These are phyloP conservation scores for Amaurobius ferox DNA, from an alignment of 2,888 invertebrate species.

Conservation along the genomic window DNA sequence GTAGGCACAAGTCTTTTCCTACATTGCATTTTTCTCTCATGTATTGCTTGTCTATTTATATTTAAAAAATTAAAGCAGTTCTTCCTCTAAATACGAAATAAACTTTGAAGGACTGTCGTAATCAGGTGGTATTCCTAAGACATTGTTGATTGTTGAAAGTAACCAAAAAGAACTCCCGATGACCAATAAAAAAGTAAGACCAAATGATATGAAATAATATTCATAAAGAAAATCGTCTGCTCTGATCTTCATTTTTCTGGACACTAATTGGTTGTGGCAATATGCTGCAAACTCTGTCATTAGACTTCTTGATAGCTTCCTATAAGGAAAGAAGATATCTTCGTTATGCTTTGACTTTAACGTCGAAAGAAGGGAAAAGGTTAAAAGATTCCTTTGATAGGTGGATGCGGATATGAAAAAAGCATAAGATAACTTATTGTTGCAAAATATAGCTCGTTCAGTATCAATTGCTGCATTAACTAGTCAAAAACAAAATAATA, in stretches of 20 bases:
- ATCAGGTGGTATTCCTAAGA: too few species aligned
- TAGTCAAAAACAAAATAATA: too few species aligned
- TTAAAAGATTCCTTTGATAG: conserved; percentile 1
- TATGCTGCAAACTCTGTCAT: neutral
- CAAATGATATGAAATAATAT: conserved; percentile 6
- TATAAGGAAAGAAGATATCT: neutral
- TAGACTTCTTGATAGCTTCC: neutral
- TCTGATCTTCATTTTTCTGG: neutral
- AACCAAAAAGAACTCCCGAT: neutral
- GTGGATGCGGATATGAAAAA: too few species aligned
- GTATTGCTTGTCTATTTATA: too few species aligned
- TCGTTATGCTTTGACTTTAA: neutral
- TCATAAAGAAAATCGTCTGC: neutral
- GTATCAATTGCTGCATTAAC: too few species aligned
- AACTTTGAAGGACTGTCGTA: neutral
- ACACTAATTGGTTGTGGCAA: conserved; percentile 10
- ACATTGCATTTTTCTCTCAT: too few species aligned
- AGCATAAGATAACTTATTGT: too few species aligned
- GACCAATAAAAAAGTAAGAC: neutral
- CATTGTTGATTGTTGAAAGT: too few species aligned
- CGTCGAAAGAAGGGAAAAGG: neutral
- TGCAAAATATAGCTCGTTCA: too few species aligned
- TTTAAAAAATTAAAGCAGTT: too few species aligned
- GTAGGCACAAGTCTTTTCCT: too few species aligned
- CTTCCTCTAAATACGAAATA: too few species aligned